Conservation (phyloP, 1,140 invertebrate species). For the Drosophila ambigua region DNA sequence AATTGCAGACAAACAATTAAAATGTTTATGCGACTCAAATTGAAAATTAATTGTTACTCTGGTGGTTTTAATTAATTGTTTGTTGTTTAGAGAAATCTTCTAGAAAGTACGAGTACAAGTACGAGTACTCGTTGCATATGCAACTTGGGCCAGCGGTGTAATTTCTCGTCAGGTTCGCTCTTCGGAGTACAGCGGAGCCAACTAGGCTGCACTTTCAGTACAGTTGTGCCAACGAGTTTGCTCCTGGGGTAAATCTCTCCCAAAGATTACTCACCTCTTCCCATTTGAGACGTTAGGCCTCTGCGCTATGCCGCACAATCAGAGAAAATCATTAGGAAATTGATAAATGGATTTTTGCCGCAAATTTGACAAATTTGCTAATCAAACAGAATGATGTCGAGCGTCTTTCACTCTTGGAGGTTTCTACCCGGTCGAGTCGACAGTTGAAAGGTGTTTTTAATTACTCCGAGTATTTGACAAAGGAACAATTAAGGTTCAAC, state of each 20-base stretch:
- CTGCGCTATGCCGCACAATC: too few species aligned
- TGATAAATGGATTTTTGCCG: slow-evolving; percentile 68
- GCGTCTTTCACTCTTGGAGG: slow-evolving; percentile 32
- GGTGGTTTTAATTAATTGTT: slow-evolving; percentile 48
- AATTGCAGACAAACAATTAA: slow-evolving; percentile 77
- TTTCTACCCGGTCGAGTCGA: slow-evolving; percentile 20
- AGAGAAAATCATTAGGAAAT: slow-evolving; percentile 61
- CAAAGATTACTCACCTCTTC: neutral
- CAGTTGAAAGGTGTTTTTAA: slow-evolving; percentile 83
- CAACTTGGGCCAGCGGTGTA: too few species aligned
- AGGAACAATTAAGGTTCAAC: slow-evolving; percentile 69
- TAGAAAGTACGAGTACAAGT: too few species aligned
- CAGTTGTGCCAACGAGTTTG: too few species aligned
- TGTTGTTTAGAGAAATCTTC: slow-evolving; percentile 39
- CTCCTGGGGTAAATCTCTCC: neutral
- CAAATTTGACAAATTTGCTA: slow-evolving; percentile 80
- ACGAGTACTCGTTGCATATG: too few species aligned
- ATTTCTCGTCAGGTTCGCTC: too few species aligned
- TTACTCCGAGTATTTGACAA: slow-evolving; percentile 74
- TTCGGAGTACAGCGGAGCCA: too few species aligned
- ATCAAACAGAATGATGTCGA: slow-evolving; percentile 64
- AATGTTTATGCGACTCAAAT: slow-evolving; percentile 72
- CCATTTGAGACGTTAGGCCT: neutral
- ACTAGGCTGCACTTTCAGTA: too few species aligned
- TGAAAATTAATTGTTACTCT: slow-evolving; percentile 74